phyloP scores from a whole-genome alignment of 2,888 invertebrate species.

The Clunio marinus region DNA sequence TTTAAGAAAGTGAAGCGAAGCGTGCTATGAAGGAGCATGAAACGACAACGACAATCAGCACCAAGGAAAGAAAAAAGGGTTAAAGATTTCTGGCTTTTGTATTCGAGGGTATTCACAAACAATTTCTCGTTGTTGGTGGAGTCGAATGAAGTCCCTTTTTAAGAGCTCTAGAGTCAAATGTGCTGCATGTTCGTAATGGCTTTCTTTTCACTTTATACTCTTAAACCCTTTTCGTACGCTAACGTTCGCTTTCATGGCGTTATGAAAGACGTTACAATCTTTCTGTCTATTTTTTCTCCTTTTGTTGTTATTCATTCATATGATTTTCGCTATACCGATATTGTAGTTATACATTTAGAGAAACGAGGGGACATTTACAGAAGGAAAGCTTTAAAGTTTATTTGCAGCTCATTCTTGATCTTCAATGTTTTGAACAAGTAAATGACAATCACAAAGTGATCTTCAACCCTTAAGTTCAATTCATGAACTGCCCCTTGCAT shows the following conservation, averaged over 20 bases:
- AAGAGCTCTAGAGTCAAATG: not conserved
- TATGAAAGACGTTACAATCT: not conserved
- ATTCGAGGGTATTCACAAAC: not conserved
- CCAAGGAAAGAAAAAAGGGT: slow-evolving; percentile 2
- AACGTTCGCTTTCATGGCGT: too few species aligned
- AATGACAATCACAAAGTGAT: too few species aligned
- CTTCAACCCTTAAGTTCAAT: too few species aligned
- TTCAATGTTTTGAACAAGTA: too few species aligned
- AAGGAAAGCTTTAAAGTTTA: too few species aligned
- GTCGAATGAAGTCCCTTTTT: not conserved
- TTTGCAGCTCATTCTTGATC: not conserved
- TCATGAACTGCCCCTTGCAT: too few species aligned
- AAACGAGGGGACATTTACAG: too few species aligned
- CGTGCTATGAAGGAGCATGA: slow-evolving; percentile 1
- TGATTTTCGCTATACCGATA: not conserved
- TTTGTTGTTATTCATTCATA: not conserved
- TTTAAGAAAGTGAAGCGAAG: slow-evolving; percentile 4
- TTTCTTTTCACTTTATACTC: not conserved
- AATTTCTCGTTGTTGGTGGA: not conserved
- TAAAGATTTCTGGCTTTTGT: slow-evolving; percentile 7
- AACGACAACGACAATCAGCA: slow-evolving; percentile 10
- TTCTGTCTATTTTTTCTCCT: not conserved
- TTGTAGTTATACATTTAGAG: too few species aligned
- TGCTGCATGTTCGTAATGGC: not conserved
- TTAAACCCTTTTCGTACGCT: not conserved